Evolutionary conservation across 1,140 invertebrate genomes (phyloP), one percentile per base, ranked within the genome.

Genomic region (Elymnias hypermnestra): DNA sequence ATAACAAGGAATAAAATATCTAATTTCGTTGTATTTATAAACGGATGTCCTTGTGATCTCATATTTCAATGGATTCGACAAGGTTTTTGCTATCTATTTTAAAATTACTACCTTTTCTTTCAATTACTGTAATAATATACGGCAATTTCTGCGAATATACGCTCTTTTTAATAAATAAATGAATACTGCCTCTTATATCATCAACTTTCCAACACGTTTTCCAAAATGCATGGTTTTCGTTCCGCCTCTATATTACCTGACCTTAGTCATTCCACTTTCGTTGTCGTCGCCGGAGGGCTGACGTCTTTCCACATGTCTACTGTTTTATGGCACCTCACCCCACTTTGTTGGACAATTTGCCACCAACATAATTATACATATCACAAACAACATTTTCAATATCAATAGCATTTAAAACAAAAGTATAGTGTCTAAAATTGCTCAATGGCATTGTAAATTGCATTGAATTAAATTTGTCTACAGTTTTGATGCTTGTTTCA

Each of bases 321-420:
- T 59, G 45, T 67, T 82, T 72, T 82, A 82, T 76, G 68, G 72
- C 67, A 72, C 52, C 40, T 61, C 62, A 68, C 72, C 65, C 57
- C 49, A 21, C 57, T 63, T 56, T 44, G 37, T 46, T 44, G 25
- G 12, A 52, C 26, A 43, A 22, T 26, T 45, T 33, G 15, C 15
- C 44, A 31, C 17, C 36, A 48, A 46, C 23, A 40, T 33, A 21
- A 29, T 23, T 26, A 28, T 44, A 35, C 33, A n/a, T 12, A n/a
- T 26, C 40, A 28, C 7, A n/a, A 44, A 47, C 6, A 26, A 8
- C 0, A 19, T 23, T 15, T 15, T 23, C 6, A 15, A 9, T n/a
- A 25, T 21, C 9, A 23, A 19, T 25, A 12, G n/a, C 13, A 12
- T 25, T 35, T 54, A 57, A 46, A 0, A 8, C 35, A 14, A 29